Base-by-base conservation (phyloP, 2,888 invertebrate genomes). In the Sarcophaga rosellei region DNA sequence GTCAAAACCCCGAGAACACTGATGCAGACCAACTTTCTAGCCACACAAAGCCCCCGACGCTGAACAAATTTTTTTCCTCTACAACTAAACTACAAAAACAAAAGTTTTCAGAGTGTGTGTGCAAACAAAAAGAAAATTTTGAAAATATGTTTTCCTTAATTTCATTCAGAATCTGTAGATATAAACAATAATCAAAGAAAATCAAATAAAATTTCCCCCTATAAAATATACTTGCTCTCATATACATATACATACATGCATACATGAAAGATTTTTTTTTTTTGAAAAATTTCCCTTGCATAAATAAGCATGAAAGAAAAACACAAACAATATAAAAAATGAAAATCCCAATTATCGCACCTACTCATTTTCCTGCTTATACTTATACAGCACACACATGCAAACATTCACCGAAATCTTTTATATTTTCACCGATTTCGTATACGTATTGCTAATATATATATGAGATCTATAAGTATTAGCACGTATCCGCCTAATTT, bases 1-100 rank as follows among this genome's bases (percentile, higher is more conserved):
- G 93, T 92, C 92, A 93, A 93, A 93, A 93, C 93, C 93, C 93
- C 93, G 93, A 93, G 93, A 93, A 93, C 93, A 93, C 93, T 93
- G 93, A 93, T 92, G 92, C 91, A 91, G 91, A 92, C 91, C 91
- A 91, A 90, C 91, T 89, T 90, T 90, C 90, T 89, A 89, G 90
- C 89, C 91, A 91, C 91, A 92, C 90, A 92, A 92, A 91, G 92
- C 92, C 92, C 91, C 90, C 91, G 88, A 75, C 81, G 84, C 81
- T 75, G 78, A 83, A 77, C 89, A 81, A 20, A 20, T 11, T 45
- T 77, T 72, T 44, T 77, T 89, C 89, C 88, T 86, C 88, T 83
- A 84, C 82, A 84, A 74, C 75, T 84, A 89, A 17, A 35, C 20
- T 35, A 47, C 35, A 65, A 57, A 70, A 70, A 35, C 21, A 69